Evolutionary conservation across 2,888 invertebrate species (phyloP).

Genomic region (Boloria euphrosyne): DNA sequence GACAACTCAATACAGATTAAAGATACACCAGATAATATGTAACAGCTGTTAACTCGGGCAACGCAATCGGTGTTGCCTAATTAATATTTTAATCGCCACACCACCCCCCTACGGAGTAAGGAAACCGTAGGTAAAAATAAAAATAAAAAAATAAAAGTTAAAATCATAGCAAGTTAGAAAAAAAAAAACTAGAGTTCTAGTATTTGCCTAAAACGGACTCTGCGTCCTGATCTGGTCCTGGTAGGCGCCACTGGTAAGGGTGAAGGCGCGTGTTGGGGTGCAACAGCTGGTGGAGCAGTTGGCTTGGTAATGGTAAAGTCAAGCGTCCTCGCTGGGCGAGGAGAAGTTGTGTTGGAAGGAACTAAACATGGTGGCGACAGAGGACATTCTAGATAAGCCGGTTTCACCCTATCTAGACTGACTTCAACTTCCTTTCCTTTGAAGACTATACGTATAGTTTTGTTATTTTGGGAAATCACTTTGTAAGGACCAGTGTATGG

Average conservation of each 20-base stretch:
- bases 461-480: slow-evolving; percentile 21
- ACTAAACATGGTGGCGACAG: no score
- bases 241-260: not conserved
- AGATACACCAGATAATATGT: no score
- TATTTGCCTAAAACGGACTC: not conserved
- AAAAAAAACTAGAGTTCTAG: not conserved
- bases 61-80: no score
- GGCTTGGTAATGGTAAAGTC: not conserved
- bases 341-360: not conserved
- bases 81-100: not conserved
- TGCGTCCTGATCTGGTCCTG: not conserved
- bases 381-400: not conserved
- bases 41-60: no score
- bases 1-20: no score
- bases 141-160: no score
- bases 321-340: not conserved
- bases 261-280: not conserved
- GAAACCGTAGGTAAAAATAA: not conserved
- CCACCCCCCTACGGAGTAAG: slow-evolving; percentile 8
- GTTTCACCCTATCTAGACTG: slow-evolving; percentile 26
- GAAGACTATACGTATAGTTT: slow-evolving; percentile 25
- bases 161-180: no score
- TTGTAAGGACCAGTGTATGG: slow-evolving; percentile 28
- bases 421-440: slow-evolving; percentile 26
- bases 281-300: no score